phyloP scores from a whole-genome alignment of 2,113 vertebrate genomes.

The Aramus guarauna region DNA sequence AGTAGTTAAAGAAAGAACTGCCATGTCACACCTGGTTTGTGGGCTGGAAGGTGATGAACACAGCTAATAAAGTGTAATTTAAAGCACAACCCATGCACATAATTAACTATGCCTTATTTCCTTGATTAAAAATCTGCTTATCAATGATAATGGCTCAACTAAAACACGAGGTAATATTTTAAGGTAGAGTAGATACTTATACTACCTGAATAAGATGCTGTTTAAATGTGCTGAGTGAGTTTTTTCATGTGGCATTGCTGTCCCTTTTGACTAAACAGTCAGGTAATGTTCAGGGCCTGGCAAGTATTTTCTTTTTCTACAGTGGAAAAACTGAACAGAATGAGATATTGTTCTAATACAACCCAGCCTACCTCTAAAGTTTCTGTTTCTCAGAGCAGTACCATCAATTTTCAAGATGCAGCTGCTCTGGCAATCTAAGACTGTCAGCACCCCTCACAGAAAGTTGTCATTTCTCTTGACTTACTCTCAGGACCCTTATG shows the following conservation, averaged over 20 bases:
- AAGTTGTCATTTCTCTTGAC: neutral
- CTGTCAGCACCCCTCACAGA: neutral
- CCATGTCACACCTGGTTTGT: slow-evolving; percentile 54
- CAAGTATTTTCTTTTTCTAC: neutral
- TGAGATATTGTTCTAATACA: neutral
- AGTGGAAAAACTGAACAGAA: neutral
- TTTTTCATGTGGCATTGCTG: neutral
- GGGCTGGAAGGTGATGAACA: slow-evolving; percentile 46
- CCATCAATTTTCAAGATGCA: neutral
- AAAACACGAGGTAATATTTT: slow-evolving; percentile 37
- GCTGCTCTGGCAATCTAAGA: neutral
- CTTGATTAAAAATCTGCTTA: slow-evolving; percentile 76
- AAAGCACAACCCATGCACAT: slow-evolving; percentile 59
- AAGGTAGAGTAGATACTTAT: slow-evolving; percentile 24
- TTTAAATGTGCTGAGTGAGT: slow-evolving; percentile 17
- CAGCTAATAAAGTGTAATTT: slow-evolving; percentile 68
- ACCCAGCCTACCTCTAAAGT: neutral
- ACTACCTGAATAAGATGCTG: slow-evolving; percentile 4
- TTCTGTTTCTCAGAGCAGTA: neutral
- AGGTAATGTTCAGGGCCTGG: neutral
- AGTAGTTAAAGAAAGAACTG: slow-evolving; percentile 47
- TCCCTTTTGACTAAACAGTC: neutral
- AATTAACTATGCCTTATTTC: slow-evolving; percentile 72
- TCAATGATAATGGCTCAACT: slow-evolving; percentile 51
- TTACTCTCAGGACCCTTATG: neutral